Conservation (phyloP, 2,797 vertebrate genomes). For the Syngnathus rostellatus region DNA sequence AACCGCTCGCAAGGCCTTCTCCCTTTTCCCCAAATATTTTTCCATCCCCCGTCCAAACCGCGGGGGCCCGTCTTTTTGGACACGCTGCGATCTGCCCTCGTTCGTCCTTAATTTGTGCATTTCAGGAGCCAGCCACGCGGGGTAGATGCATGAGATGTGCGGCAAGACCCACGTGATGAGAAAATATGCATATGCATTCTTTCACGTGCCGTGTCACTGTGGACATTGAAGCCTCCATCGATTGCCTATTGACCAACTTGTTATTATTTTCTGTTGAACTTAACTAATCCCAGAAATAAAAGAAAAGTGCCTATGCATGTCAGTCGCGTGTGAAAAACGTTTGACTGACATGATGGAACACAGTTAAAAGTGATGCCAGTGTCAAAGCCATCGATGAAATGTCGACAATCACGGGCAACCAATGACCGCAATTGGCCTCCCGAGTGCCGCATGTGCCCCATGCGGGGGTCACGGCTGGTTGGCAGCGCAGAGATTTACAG, state of each 20-base stretch:
- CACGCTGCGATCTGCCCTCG: constrained; percentile 31
- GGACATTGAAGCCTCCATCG: no score
- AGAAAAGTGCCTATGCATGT: no score
- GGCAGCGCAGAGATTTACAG: constrained; percentile 28
- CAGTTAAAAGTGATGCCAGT: no score
- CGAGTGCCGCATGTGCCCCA: constrained; percentile 14
- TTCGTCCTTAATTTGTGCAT: constrained; percentile 25
- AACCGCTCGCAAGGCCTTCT: constrained; percentile 52
- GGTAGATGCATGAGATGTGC: no score
- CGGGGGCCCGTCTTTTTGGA: constrained; percentile 59
- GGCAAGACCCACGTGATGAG: background rate
- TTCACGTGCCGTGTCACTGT: no score
- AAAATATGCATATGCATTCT: background rate
- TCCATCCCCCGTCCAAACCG: constrained; percentile 67
- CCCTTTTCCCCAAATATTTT: constrained; percentile 63
- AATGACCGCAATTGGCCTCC: no score
- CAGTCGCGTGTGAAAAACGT: no score
- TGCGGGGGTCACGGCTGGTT: constrained; percentile 33
- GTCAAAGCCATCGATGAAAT: background rate
- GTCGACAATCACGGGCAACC: background rate
- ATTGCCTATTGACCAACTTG: no score
- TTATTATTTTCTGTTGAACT: no score
- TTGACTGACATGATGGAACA: no score
- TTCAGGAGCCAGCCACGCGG: constrained; percentile 4
- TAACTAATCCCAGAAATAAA: no score